Percentiles rank a stretch among this genome's conserved stretches.
These are phyloP conservation scores for Psettodes erumei DNA, from an alignment of 2,113 vertebrate species.

Conservation along the genomic window DNA sequence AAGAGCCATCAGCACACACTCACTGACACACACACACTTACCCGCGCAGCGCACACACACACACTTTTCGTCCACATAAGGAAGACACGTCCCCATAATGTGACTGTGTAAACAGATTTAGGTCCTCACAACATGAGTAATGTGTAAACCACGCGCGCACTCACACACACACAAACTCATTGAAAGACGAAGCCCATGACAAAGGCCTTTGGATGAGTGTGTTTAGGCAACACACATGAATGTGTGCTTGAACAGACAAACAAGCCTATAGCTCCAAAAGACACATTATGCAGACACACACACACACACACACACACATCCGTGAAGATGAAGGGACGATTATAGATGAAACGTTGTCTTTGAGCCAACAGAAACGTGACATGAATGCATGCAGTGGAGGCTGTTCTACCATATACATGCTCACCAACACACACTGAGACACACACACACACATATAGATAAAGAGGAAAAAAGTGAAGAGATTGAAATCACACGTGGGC, in stretches of 20 bases:
- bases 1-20: slow-evolving; percentile 62
- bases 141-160: slow-evolving; percentile 12
- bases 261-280: slow-evolving; percentile 31
- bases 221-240: slow-evolving; percentile 20
- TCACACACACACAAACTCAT: neutral
- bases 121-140: no score
- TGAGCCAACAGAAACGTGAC: slow-evolving; percentile 58
- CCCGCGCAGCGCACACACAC: slow-evolving; percentile 39
- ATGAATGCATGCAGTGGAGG: slow-evolving; percentile 45
- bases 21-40: slow-evolving; percentile 8
- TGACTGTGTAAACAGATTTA: no score
- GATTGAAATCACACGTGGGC: slow-evolving; percentile 25
- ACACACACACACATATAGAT: slow-evolving; percentile 14
- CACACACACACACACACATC: slow-evolving; percentile 46
- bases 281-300: slow-evolving; percentile 43
- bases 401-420: slow-evolving; percentile 27
- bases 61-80: no score
- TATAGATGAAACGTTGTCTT: slow-evolving; percentile 69
- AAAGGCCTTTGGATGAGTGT: slow-evolving; percentile 44
- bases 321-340: slow-evolving; percentile 69
- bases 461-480: neutral
- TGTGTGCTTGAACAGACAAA: slow-evolving; percentile 35
- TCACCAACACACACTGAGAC: slow-evolving; percentile 17
- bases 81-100: no score
- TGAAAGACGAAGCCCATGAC: slow-evolving; percentile 43